Conservation (phyloP, 2,888 invertebrate species). For the Dimorphilus gyrociliatus region DNA sequence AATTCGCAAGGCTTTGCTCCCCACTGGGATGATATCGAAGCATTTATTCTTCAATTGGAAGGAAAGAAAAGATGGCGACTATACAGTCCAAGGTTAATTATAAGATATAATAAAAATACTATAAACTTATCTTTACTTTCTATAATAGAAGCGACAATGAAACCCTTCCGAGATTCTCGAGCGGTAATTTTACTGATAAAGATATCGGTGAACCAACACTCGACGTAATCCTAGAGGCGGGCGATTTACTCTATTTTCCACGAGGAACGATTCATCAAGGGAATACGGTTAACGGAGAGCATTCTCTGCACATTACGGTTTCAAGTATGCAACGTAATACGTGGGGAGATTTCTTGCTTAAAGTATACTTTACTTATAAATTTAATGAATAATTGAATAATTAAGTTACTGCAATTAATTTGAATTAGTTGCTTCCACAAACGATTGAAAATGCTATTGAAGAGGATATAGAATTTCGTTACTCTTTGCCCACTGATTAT, state of each 20-base stretch:
- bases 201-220: slow-evolving; percentile 60
- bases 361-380: too few relatives aligned
- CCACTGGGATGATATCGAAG: slow-evolving; percentile 97
- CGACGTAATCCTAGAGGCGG: slow-evolving; percentile 61
- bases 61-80: slow-evolving; percentile 85
- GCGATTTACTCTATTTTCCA: slow-evolving; percentile 85
- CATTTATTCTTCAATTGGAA: slow-evolving; percentile 86
- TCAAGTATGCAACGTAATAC: slow-evolving; percentile 78
- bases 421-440: slow-evolving; percentile 48
- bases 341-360: slow-evolving; percentile 73
- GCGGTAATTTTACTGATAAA: slow-evolving; percentile 43
- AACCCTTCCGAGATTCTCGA: slow-evolving; percentile 62
- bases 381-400: too few relatives aligned
- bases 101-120: neutral
- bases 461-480: slow-evolving; percentile 53
- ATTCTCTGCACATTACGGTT: slow-evolving; percentile 84
- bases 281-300: slow-evolving; percentile 54
- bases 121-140: neutral
- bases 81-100: slow-evolving; percentile 51
- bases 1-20: slow-evolving; percentile 95
- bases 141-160: slow-evolving; percentile 40
- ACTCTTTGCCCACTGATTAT: slow-evolving; percentile 63
- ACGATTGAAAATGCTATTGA: slow-evolving; percentile 57
- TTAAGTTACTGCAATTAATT: neutral
- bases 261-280: slow-evolving; percentile 49